Base-by-base conservation (phyloP, 2,888 invertebrate genomes). In the Ditylenchus weischeri region DNA sequence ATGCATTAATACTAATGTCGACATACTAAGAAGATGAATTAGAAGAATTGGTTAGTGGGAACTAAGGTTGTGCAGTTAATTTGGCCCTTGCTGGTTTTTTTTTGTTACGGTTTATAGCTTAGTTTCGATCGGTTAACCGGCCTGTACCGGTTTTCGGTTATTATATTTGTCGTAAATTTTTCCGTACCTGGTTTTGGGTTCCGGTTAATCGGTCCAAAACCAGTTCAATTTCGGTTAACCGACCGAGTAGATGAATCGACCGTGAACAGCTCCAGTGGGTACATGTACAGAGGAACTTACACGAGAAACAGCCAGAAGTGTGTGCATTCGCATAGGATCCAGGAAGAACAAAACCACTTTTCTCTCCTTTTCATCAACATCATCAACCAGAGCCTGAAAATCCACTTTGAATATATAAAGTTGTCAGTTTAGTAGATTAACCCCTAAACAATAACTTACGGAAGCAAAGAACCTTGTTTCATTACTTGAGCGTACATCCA, bases 1-100 rank as follows among this genome's bases (percentile, higher is more conserved):
- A 67, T 13, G 57, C 58, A 66, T 67, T 67, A 21, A 67, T 57
- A 11, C 57, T 57, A 7, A 67, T 57, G 38, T 67, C 60, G 11
- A 67, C 67, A 29, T 6, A 64, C 54, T 23, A 66, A 47, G 4
- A 50, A 18, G 19, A 3, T 10, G 7, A 43, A 66, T 7, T 47
- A 21, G 13, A n/a, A 66, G 8, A 29, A 29, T 2, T 5, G 3
- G 5, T 29, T 29, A 29, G 29, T 29, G 5, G 29, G 29, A 29
- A 29, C n/a, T n/a, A n/a, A n/a, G n/a, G n/a, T n/a, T n/a, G n/a
- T n/a, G n/a, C n/a, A n/a, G n/a, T n/a, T n/a, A n/a, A n/a, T n/a
- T n/a, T n/a, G n/a, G n/a, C n/a, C n/a, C n/a, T n/a, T n/a, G n/a
- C n/a, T n/a, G n/a, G n/a, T n/a, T n/a, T n/a, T n/a, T n/a, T n/a